phyloP scores from a whole-genome alignment of 1,140 invertebrate species.

The Geopemphigus sp. region DNA sequence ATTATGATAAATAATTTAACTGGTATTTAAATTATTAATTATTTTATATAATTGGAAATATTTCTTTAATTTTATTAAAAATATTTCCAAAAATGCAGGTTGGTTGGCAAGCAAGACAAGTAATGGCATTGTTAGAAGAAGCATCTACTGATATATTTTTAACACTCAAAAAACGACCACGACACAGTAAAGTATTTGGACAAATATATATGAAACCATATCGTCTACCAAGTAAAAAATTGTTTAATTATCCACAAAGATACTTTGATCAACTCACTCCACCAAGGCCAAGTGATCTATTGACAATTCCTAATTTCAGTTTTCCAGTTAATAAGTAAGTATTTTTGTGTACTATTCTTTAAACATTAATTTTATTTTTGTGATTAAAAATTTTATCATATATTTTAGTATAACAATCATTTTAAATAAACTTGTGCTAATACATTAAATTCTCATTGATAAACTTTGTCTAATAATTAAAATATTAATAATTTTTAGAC shows the following conservation, averaged over 20 bases:
- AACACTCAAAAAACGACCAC: conserved; percentile 79
- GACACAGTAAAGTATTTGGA: conserved; percentile 78
- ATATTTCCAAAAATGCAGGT: conserved; percentile 57
- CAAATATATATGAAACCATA: conserved; percentile 80
- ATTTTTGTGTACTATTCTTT: too few relatives aligned
- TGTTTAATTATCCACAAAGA: conserved; percentile 63
- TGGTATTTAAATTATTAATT: too few relatives aligned
- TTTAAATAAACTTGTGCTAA: too few relatives aligned
- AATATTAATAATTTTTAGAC: conserved; percentile 11
- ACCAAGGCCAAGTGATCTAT: conserved; percentile 62
- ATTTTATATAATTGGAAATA: too few relatives aligned
- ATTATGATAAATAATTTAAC: too few relatives aligned
- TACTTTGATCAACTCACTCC: conserved; percentile 69
- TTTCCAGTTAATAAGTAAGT: conserved; percentile 63
- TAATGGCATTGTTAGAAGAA: conserved; percentile 72
- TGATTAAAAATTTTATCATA: too few relatives aligned
- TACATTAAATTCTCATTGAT: too few relatives aligned
- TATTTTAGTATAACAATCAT: too few relatives aligned
- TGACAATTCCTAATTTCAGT: conserved; percentile 66
- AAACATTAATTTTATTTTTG: not conserved
- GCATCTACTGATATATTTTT: conserved; percentile 76
- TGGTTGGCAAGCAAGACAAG: conserved; percentile 80
- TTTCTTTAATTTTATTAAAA: too few relatives aligned
- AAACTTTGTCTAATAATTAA: not conserved
- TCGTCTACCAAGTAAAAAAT: conserved; percentile 72